These are phyloP conservation scores for Pteronotus mesoamericanus DNA, from an alignment of 2,797 vertebrate genomes.

Conservation along the genomic window DNA sequence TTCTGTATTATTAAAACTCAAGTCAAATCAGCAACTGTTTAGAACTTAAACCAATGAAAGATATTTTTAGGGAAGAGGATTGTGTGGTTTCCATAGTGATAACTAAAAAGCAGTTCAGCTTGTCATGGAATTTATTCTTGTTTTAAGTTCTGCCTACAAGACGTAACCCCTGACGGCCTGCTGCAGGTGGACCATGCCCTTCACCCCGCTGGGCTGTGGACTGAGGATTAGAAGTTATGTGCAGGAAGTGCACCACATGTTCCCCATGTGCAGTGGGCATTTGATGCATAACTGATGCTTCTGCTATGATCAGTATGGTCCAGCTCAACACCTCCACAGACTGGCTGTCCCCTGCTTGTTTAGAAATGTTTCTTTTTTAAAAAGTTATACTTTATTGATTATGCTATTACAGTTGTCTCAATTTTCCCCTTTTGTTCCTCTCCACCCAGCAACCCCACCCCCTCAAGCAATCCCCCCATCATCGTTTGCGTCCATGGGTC, in stretches of 20 bases:
- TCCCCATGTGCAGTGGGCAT: accelerated
- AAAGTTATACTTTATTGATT: too few relatives aligned
- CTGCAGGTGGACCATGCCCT: neutral
- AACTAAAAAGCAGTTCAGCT: neutral
- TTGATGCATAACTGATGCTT: accelerated
- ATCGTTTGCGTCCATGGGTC: too few relatives aligned
- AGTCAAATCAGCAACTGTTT: neutral
- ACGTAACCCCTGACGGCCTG: too few relatives aligned
- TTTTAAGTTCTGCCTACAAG: neutral
- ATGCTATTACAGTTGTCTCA: too few relatives aligned
- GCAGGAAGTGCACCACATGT: accelerated
- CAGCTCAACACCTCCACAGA: neutral
- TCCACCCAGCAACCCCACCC: too few relatives aligned
- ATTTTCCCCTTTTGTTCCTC: too few relatives aligned
- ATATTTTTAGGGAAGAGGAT: neutral
- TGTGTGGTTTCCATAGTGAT: neutral
- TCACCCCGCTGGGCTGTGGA: accelerated
- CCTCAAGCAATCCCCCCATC: too few relatives aligned
- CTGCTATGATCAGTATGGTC: accelerated
- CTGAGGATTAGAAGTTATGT: accelerated
- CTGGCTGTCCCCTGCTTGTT: neutral
- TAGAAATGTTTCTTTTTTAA: neutral
- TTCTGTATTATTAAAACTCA: neutral
- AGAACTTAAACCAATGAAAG: neutral
- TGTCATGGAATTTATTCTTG: neutral